Conservation (phyloP, 2,113 vertebrate genomes). For the Clarias batrachus region DNA sequence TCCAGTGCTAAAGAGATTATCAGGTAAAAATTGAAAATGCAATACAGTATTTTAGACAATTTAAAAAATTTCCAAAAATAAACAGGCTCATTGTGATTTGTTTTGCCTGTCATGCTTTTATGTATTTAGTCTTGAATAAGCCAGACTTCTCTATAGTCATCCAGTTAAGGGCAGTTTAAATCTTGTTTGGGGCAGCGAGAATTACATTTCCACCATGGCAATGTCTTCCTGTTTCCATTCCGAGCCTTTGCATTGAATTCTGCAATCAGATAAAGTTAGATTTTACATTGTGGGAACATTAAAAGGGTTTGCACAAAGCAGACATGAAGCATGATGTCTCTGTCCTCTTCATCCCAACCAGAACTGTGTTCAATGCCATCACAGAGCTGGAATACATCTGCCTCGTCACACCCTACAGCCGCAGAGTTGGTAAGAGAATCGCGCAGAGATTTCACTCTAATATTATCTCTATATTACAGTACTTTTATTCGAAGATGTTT, state of each 20-base stretch:
- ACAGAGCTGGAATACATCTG: slow-evolving; percentile 83
- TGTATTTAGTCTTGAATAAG: slow-evolving; percentile 35
- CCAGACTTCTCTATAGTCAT: slow-evolving; percentile 50
- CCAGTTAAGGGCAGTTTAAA: slow-evolving; percentile 44
- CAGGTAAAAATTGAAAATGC: slow-evolving; percentile 68
- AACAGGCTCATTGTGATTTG: slow-evolving; percentile 10
- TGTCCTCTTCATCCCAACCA: slow-evolving; percentile 59
- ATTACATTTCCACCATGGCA: slow-evolving; percentile 45
- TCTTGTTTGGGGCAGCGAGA: slow-evolving; percentile 43
- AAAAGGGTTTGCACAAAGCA: slow-evolving; percentile 25
- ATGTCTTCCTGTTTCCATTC: slow-evolving; percentile 51
- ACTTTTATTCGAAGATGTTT: background rate
- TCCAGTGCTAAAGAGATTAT: slow-evolving; percentile 77
- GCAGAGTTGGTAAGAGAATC: slow-evolving; percentile 74
- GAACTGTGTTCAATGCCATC: slow-evolving; percentile 78
- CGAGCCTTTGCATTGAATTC: slow-evolving; percentile 44
- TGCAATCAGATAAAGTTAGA: slow-evolving; percentile 46
- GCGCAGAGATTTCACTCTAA: background rate
- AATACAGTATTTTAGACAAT: background rate
- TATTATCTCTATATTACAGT: background rate
- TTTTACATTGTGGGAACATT: slow-evolving; percentile 32
- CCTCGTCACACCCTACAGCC: slow-evolving; percentile 71
- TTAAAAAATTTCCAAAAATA: background rate
- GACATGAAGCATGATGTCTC: slow-evolving; percentile 6
- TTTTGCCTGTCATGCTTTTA: background rate